phyloP scores from a whole-genome alignment of 2,113 vertebrate genomes.

The Chaetodon auriga region DNA sequence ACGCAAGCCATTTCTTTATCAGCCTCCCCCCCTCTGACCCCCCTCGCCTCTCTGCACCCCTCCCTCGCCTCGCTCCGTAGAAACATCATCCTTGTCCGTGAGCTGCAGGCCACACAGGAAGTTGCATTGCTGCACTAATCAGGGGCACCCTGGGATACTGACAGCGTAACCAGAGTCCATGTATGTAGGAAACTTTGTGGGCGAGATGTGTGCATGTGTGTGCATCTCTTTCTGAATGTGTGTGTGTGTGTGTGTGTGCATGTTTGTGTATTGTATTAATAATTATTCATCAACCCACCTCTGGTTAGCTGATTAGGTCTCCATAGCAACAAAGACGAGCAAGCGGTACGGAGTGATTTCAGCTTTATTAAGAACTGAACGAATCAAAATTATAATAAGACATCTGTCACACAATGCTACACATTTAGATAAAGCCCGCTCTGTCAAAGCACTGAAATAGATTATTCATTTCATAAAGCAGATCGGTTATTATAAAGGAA shows the following conservation, averaged over 20 bases:
- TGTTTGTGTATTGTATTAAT: conserved; percentile 26
- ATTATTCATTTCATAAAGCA: conserved; percentile 11
- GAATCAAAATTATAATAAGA: conserved; percentile 57
- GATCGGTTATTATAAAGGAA: background rate
- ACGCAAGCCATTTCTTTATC: conserved; percentile 66
- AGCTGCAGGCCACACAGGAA: conserved; percentile 84
- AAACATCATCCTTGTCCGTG: conserved; percentile 66
- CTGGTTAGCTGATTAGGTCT: conserved; percentile 71
- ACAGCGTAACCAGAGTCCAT: conserved; percentile 73
- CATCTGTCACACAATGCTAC: conserved; percentile 52
- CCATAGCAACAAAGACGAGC: conserved; percentile 69
- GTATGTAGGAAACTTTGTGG: conserved; percentile 51
- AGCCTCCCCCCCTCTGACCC: conserved; percentile 42
- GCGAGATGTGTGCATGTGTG: conserved; percentile 20
- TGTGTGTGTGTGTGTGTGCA: background rate
- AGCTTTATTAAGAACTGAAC: conserved; percentile 50
- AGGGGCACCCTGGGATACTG: conserved; percentile 76
- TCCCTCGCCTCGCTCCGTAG: conserved; percentile 34
- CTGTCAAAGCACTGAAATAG: background rate
- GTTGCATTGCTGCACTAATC: conserved; percentile 80
- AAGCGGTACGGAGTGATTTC: conserved; percentile 13
- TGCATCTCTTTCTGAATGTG: background rate
- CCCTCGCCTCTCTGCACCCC: background rate
- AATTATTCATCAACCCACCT: conserved; percentile 75
- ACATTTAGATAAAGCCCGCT: conserved; percentile 27